These are phyloP conservation scores for Rhizoglyphus robini DNA, from an alignment of 1,140 invertebrate species.

Conservation along the genomic window DNA sequence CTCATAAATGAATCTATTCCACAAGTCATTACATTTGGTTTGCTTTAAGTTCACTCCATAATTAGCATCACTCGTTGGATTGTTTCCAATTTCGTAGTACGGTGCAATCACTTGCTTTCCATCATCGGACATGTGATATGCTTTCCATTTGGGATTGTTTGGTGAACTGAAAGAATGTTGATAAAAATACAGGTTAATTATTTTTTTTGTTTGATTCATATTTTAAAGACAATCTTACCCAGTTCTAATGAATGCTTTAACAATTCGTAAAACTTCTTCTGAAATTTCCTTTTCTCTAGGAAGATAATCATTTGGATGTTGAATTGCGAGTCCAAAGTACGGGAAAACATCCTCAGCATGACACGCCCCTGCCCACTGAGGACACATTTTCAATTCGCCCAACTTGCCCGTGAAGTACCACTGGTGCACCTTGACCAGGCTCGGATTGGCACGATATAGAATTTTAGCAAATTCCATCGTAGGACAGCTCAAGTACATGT, in stretches of 20 bases:
- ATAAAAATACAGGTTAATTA: neutral
- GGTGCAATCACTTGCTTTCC: conserved; percentile 3
- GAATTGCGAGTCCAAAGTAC: conserved; percentile 78
- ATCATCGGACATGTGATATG: neutral
- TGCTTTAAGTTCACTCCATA: too few relatives aligned
- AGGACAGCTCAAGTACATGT: conserved; percentile 81
- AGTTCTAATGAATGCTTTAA: neutral
- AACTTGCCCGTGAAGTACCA: conserved; percentile 6
- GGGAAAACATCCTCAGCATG: conserved; percentile 91
- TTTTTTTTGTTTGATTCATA: too few relatives aligned
- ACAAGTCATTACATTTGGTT: too few relatives aligned
- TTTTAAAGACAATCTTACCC: too few relatives aligned
- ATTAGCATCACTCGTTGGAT: too few relatives aligned
- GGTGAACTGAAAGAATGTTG: neutral
- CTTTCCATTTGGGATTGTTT: neutral
- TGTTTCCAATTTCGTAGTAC: conserved; percentile 15
- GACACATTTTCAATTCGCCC: neutral
- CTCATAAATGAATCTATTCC: too few relatives aligned
- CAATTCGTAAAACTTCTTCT: neutral
- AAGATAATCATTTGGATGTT: neutral
- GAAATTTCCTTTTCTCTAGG: conserved; percentile 10
- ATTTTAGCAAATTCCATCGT: conserved; percentile 10
- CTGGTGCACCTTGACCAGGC: neutral
- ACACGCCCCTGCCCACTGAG: conserved; percentile 75
- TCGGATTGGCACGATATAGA: neutral